Base-by-base conservation (phyloP, 2,888 invertebrate species). In the Acutogordius australiensis region DNA sequence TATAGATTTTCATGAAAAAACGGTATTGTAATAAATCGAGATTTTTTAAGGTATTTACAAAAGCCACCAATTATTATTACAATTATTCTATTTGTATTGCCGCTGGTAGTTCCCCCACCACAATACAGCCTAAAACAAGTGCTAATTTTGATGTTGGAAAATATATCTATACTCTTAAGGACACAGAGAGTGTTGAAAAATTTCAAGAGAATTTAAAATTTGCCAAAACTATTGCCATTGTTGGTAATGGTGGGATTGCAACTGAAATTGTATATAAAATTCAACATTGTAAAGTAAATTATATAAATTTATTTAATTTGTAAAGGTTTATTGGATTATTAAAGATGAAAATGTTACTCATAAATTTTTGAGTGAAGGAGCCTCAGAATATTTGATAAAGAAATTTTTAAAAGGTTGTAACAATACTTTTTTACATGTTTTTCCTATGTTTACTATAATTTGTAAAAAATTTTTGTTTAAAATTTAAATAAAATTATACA, bases 191-290 rank as follows among this genome's bases (percentile, higher is more conserved):
- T 8, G 86, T 90, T 0, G 74, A 69, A 65, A 77, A 78, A 62
- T 81, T 91, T 67, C 78, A 83, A 65, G 70, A 77, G 29, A 79
- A 78, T 67, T 71, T 97, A 8, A 71, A 73, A 61, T 71, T 73
- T 61, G 79, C 86, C 0, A 77, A 77, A 57, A 78, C 77, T 70
- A 77, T 97, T 66, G 71, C 84, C 0, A 76, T 97, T 56, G 78
- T 94, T 59, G 97, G 97, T 4, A 97, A 97, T 76, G 97, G 97
- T 30, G 97, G 97, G 18, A 97, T 97, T 67, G 97, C 97, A 45
- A 90, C 88, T 45, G 97, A 97, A 75, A 75, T 97, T 65, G 82
- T 85, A 18, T 30, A 8, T 13, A 57, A 57, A 57, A 78, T 90
- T 21, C 76, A 78, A 68, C 80, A 81, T 23, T 78, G 86, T 59